Evolutionary conservation across 2,113 vertebrate species (phyloP).

Genomic region (Gallinago undulata): DNA sequence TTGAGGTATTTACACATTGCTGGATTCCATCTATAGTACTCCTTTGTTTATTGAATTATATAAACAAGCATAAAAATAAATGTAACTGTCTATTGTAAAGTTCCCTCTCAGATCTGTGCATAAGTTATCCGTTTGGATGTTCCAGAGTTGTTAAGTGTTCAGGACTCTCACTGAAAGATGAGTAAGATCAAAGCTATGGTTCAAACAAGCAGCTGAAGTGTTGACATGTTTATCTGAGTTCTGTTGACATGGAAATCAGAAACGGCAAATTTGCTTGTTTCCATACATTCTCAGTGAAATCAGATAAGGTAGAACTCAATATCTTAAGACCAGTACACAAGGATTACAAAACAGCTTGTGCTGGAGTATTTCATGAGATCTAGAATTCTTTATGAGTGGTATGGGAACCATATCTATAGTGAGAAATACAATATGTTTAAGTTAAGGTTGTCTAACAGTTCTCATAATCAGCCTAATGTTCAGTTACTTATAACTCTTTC

Average conservation of each 20-base stretch:
- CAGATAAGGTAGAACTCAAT: neutral
- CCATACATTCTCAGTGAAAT: neutral
- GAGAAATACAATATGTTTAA: neutral
- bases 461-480: neutral
- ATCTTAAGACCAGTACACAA: neutral
- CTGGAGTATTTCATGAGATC: neutral
- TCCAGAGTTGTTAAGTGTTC: neutral
- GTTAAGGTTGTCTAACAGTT: neutral
- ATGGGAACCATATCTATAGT: neutral
- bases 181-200: neutral
- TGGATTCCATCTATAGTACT: slow-evolving; percentile 11
- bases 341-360: neutral
- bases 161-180: neutral
- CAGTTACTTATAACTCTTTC: neutral
- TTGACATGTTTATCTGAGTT: neutral
- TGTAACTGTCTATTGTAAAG: neutral
- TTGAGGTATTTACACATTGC: slow-evolving; percentile 49
- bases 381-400: neutral
- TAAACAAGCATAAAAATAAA: slow-evolving; percentile 43
- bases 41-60: slow-evolving; percentile 53
- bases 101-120: neutral
- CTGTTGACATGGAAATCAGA: neutral
- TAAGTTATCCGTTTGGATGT: neutral
- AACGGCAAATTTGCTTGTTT: neutral
- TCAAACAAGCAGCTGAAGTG: neutral